Conservation (phyloP, 2,113 vertebrate genomes). For the Eupsittula cactorum region DNA sequence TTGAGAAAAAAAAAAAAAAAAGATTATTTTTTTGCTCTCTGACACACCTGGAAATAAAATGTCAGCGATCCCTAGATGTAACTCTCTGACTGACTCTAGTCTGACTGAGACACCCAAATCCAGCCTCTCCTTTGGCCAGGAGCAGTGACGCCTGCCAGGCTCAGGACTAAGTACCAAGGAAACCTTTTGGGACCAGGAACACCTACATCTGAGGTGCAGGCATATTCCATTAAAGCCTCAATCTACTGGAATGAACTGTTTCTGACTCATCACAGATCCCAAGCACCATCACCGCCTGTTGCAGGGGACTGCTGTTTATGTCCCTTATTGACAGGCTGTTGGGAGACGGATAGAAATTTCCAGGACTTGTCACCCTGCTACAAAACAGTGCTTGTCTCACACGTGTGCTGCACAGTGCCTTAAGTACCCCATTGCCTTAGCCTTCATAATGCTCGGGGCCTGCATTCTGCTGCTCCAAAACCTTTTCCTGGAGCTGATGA, state of each 20-base stretch:
- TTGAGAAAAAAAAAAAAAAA: neutral
- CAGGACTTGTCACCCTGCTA: slow-evolving; percentile 35
- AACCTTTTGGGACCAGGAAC: neutral
- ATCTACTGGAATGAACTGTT: neutral
- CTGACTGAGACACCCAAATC: neutral
- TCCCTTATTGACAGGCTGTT: slow-evolving; percentile 6
- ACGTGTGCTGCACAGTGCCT: neutral
- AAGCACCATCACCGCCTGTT: neutral
- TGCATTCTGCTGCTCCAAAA: neutral
- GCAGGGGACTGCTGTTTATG: neutral
- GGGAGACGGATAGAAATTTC: neutral
- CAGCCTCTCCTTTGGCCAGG: neutral
- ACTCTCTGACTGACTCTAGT: neutral
- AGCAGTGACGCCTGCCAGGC: slow-evolving; percentile 1
- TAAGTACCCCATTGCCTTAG: neutral
- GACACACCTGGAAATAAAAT: slow-evolving; percentile 30
- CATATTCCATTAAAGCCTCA: neutral
- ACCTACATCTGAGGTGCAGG: slow-evolving; percentile 3
- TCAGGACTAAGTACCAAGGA: neutral
- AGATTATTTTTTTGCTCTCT: neutral
- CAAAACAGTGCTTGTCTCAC: neutral
- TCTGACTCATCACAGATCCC: slow-evolving; percentile 30
- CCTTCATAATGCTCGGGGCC: neutral
- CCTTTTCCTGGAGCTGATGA: neutral
- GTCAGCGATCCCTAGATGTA: neutral